Evolutionary conservation across 2,888 invertebrate genomes (phyloP).

Genomic region (Dynastes grantii): DNA sequence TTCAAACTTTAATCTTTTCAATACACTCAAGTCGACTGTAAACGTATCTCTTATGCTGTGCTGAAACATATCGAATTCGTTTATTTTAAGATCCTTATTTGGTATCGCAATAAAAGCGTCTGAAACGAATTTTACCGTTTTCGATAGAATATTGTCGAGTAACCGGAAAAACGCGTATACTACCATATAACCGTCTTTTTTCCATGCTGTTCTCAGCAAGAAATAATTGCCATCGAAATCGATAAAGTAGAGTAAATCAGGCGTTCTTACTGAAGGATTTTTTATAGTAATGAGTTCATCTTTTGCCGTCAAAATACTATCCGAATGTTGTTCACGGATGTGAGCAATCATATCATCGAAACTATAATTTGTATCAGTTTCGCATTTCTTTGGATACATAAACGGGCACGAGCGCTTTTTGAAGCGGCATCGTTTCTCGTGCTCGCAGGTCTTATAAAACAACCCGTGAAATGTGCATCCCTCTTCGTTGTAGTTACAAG

Average conservation of each 20-base stretch:
- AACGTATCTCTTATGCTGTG: too few species aligned
- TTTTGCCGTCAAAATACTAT: neutral
- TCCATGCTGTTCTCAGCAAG: neutral
- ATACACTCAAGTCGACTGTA: too few species aligned
- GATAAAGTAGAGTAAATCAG: neutral
- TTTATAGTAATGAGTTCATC: neutral
- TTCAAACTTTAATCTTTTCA: too few species aligned
- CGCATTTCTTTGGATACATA: neutral
- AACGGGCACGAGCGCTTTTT: neutral
- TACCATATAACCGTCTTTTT: too few species aligned
- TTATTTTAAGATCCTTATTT: too few species aligned
- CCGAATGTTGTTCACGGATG: neutral
- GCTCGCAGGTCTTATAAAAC: neutral
- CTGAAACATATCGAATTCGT: too few species aligned
- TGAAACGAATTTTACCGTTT: too few species aligned
- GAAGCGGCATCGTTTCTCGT: neutral
- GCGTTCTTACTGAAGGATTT: neutral
- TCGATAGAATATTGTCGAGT: too few species aligned
- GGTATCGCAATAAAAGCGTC: too few species aligned
- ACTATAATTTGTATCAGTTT: neutral
- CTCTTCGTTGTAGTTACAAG: neutral
- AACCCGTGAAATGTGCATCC: neutral
- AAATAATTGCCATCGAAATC: neutral
- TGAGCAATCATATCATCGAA: neutral
- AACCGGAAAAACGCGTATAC: too few species aligned